These are phyloP conservation scores for Temnopleurus reevesii DNA, from an alignment of 53 echinoderm and acorn worm genomes.

Conservation along the genomic window DNA sequence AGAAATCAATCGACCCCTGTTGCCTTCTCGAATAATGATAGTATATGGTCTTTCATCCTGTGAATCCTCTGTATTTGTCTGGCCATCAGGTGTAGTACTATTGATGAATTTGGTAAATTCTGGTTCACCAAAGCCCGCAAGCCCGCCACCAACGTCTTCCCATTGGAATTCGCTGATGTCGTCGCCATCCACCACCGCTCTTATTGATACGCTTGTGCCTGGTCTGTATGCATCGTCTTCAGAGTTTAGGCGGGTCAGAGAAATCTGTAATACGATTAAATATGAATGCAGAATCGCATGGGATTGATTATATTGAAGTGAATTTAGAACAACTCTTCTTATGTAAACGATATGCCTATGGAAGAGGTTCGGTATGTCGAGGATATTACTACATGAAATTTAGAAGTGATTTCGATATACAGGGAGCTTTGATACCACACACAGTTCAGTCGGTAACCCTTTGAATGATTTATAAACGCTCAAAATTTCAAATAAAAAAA, in stretches of 20 bases:
- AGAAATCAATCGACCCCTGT: background rate
- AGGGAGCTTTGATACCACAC: too few species aligned
- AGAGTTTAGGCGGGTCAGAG: background rate
- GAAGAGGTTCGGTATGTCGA: too few species aligned
- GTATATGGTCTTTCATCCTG: background rate
- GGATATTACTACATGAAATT: too few species aligned
- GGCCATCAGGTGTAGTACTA: background rate
- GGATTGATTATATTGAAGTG: too few species aligned
- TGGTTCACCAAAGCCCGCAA: background rate
- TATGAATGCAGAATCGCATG: background rate
- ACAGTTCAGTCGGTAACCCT: too few species aligned
- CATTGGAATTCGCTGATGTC: background rate
- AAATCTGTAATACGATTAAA: background rate
- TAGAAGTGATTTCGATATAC: too few species aligned
- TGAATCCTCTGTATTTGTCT: background rate
- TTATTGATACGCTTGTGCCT: background rate
- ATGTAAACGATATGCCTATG: too few species aligned
- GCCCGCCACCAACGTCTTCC: conserved; percentile 7
- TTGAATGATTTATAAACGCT: too few species aligned
- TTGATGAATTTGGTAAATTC: background rate
- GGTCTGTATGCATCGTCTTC: background rate
- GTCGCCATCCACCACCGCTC: background rate
- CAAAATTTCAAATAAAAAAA: too few species aligned
- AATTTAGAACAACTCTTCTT: too few species aligned
- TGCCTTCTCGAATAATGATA: background rate